phyloP scores from a whole-genome alignment of 2,113 vertebrate species.

The Stomatorhinus ivindoensis region DNA sequence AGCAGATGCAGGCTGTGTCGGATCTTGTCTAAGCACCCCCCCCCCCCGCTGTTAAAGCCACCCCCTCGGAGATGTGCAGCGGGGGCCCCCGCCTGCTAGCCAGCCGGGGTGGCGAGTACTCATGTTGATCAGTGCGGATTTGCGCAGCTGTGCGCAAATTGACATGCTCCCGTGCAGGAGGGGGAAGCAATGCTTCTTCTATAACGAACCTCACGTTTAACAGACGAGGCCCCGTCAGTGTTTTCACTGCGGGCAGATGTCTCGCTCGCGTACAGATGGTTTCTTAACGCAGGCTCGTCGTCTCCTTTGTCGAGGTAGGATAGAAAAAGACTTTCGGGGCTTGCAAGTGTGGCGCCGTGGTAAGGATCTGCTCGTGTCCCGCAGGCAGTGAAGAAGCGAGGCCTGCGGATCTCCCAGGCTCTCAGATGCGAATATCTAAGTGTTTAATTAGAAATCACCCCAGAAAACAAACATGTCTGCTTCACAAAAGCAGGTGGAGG shows the following conservation, averaged over 20 bases:
- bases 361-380: background rate
- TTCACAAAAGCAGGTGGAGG: background rate
- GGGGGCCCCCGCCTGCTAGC: constrained; percentile 34
- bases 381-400: background rate
- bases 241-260: constrained; percentile 35
- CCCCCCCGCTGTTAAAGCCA: background rate
- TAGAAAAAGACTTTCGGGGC: background rate
- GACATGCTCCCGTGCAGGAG: background rate
- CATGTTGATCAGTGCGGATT: constrained; percentile 36
- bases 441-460: constrained; percentile 7
- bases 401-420: background rate
- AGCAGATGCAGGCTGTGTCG: background rate
- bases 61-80: background rate
- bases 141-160: constrained; percentile 42
- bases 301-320: background rate
- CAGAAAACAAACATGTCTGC: background rate
- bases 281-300: constrained; percentile 32
- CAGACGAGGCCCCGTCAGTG: background rate
- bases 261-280: constrained; percentile 46
- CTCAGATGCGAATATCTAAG: background rate
- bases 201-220: background rate
- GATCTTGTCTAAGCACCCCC: background rate
- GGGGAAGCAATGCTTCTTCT: background rate
- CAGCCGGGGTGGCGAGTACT: constrained; percentile 32
- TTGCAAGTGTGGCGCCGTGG: background rate